Evolutionary conservation across 1,140 invertebrate species (phyloP).

Genomic region (Octopus sinensis): DNA sequence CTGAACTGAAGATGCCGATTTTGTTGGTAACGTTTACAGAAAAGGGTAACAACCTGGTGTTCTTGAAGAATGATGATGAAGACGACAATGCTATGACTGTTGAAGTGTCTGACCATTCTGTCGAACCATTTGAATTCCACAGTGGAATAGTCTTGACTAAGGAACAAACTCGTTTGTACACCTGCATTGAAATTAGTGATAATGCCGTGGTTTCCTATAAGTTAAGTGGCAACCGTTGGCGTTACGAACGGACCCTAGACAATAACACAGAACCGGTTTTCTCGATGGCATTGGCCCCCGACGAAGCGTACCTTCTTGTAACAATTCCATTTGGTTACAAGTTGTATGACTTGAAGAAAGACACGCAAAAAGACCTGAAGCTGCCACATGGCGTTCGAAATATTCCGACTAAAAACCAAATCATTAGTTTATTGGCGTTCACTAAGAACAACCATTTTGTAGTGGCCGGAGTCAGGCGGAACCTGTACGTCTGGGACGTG

Average conservation of each 20-base stretch:
- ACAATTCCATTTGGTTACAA: constrained; percentile 78
- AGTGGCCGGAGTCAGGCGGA: constrained; percentile 91
- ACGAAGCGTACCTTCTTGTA: constrained; percentile 76
- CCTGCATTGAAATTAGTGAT: constrained; percentile 57
- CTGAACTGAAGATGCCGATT: constrained; percentile 46
- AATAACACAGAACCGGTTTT: constrained; percentile 64
- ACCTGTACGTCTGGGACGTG: constrained; percentile 91
- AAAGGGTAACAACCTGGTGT: constrained; percentile 36
- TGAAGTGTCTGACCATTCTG: constrained; percentile 48
- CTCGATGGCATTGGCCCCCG: constrained; percentile 77
- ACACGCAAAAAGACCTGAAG: constrained; percentile 66
- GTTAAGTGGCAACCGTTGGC: constrained; percentile 51
- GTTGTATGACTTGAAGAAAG: constrained; percentile 55
- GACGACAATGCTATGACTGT: constrained; percentile 50
- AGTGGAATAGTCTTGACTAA: constrained; percentile 65
- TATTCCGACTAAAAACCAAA: constrained; percentile 74
- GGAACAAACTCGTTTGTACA: constrained; percentile 46
- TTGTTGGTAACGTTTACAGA: constrained; percentile 36
- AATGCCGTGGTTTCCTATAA: constrained; percentile 52
- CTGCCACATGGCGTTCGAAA: constrained; percentile 88
- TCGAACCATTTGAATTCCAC: constrained; percentile 72
- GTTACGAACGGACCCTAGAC: constrained; percentile 53
- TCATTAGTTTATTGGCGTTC: constrained; percentile 68
- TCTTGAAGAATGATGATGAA: constrained; percentile 47
- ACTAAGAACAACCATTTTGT: constrained; percentile 87